phyloP scores from a whole-genome alignment of 2,888 invertebrate genomes.

The Cylindroiulus punctatus region DNA sequence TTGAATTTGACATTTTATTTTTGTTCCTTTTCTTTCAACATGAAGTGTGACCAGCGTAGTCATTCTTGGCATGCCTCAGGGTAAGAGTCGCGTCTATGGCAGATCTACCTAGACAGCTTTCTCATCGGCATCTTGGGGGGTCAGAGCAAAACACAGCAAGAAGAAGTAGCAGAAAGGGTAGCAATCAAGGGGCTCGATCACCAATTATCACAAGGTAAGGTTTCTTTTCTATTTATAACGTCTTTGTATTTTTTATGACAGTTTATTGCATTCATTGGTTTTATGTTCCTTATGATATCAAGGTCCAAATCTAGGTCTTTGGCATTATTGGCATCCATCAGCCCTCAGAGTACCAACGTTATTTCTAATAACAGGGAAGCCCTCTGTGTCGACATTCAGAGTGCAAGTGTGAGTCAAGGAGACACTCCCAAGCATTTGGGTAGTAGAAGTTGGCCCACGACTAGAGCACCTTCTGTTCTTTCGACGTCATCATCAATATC shows the following conservation, averaged over 20 bases:
- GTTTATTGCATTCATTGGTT: background rate
- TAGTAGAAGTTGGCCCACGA: slow-evolving; percentile 35
- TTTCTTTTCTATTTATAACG: background rate
- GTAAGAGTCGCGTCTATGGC: slow-evolving; percentile 88
- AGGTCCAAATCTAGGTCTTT: slow-evolving; percentile 52
- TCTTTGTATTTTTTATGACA: background rate
- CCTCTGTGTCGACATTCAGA: slow-evolving; percentile 6
- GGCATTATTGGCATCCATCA: slow-evolving; percentile 50
- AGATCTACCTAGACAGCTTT: slow-evolving; percentile 63
- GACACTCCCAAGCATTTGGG: slow-evolving; percentile 25
- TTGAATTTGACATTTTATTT: slow-evolving; percentile 12
- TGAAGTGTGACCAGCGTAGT: slow-evolving; percentile 52
- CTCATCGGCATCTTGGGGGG: slow-evolving; percentile 58
- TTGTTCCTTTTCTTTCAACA: slow-evolving; percentile 40
- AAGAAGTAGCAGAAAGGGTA: slow-evolving; percentile 52
- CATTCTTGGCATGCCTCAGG: slow-evolving; percentile 71
- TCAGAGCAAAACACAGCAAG: slow-evolving; percentile 55
- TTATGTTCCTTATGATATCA: background rate
- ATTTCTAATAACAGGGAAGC: slow-evolving; percentile 39
- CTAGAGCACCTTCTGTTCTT: slow-evolving; percentile 28
- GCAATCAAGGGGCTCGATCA: slow-evolving; percentile 57
- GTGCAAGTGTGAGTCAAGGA: background rate
- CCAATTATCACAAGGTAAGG: slow-evolving; percentile 63
- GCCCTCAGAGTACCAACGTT: slow-evolving; percentile 14
- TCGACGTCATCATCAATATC: slow-evolving; percentile 48